Base-by-base conservation (phyloP, 2,888 invertebrate genomes). In the Caenorhabditis doughertyi region DNA sequence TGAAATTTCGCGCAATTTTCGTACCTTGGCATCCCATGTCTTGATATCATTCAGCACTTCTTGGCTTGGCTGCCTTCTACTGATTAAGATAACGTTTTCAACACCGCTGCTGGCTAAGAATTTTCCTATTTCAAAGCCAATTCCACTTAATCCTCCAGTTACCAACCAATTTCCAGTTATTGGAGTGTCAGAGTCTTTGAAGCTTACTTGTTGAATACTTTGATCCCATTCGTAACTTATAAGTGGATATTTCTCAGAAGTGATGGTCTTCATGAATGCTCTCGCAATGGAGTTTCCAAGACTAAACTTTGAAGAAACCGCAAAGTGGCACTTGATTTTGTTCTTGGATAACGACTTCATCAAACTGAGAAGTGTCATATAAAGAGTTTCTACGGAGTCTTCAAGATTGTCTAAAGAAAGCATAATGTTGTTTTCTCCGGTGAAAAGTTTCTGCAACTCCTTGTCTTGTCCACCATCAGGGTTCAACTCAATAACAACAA, bases 111-210 rank as follows among this genome's bases (percentile, higher is more conserved):
- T 73, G 1, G 64, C 77, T 29, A 89, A 77, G 49, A 64, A 85
- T n/a, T 84, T 77, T 21, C 88, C 89, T 60, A 88, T 87, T 7
- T 81, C 85, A 29, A 87, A 81, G 7, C 91, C 91, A 13, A 91
- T 88, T 18, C 91, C 91, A 42, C 87, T 85, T 23, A 89, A 81
- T 47, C 90, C 90, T 21, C 91, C 90, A 5, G 89, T 90, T 1
- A 91, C 85, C 47, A 90, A 47, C 89, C 90, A 87, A 16, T 60
- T 62, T 62, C 85, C 85, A 56, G 8, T 16, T 1, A 83, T 60
- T 16, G 56, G 18, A 13, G 18, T 3, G 0, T 51, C 42, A 2
- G 65, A 60, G 7, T 68, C 68, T 11, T 25, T 9, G 9, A 76
- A 82, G 16, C 74, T 70, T 21, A 83, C 65, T 81, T 83, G 67